Evolutionary conservation across 2,888 invertebrate genomes (phyloP).

Genomic region (Piscicola geometra): DNA sequence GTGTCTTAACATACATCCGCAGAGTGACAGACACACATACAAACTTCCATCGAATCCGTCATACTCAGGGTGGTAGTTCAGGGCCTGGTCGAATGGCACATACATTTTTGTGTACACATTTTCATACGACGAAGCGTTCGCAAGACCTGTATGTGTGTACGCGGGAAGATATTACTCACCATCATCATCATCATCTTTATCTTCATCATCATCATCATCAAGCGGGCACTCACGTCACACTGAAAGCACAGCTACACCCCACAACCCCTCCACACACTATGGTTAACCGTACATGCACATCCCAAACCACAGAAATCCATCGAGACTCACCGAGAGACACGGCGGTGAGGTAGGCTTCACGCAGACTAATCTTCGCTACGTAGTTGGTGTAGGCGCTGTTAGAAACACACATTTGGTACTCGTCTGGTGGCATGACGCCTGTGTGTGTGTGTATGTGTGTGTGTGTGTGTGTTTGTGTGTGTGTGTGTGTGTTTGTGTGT

Average conservation of each 20-base stretch:
- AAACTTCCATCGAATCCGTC: conserved; percentile 51
- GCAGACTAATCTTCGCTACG: conserved; percentile 44
- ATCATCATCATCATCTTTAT: no score
- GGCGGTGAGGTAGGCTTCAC: conserved; percentile 28
- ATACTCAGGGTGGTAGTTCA: conserved; percentile 56
- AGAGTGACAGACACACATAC: neutral
- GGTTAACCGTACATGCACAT: no score
- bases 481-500: no score
- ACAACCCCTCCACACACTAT: no score
- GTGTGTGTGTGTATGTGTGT: no score
- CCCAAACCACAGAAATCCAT: no score
- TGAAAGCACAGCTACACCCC: no score
- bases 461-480: no score
- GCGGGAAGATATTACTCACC: no score
- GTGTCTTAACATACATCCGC: no score
- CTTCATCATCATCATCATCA: no score
- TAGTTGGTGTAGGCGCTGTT: conserved; percentile 47
- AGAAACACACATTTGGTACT: conserved; percentile 42
- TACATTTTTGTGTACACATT: conserved; percentile 47
- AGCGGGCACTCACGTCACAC: no score
- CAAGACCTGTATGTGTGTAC: neutral
- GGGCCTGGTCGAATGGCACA: conserved; percentile 51
- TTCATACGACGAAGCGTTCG: conserved; percentile 27
- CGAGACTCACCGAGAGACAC: conserved; percentile 14
- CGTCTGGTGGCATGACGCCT: conserved; percentile 54